Base-by-base conservation (phyloP, 2,888 invertebrate species). In the Phortica magna region DNA sequence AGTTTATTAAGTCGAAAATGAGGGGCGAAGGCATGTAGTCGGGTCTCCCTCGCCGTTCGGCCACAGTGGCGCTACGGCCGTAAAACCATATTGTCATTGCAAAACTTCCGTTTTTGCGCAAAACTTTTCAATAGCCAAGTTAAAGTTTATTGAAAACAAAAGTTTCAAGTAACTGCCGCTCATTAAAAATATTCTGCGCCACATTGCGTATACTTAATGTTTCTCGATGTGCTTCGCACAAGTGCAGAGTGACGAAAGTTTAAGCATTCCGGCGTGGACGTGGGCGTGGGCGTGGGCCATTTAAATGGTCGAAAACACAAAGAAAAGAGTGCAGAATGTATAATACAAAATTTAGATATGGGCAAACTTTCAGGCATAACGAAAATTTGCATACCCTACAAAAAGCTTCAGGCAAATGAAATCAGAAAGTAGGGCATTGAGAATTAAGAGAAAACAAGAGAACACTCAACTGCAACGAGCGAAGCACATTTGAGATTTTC, bases 81-180 rank as follows among this genome's bases (percentile, higher is more conserved):
- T 17, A 67, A 61, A 42, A 41, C 22, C 53, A 70, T 53, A 19
- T 70, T 70, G 70, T 70, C 70, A 70, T 70, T 70, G 53, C 22
- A 48, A 48, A 70, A 70, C 70, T 70, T 70, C 48, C 48, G 41
- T 42, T 48, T 43, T n/a, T 19, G n/a, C 7, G 10, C 14, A 59
- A 70, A 70, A 70, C 19, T 70, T 70, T 70, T 70, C 48, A 48
- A 48, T 22, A 53, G 70, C 22, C 19, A 70, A 70, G 70, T 53
- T 53, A 48, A 70, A 70, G 70, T 70, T 70, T 70, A 70, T 70
- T 70, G 70, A 70, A 70, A 70, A 70, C 70, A 70, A 70, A 70
- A 70, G 19, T 70, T 70, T 70, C 70, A 70, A 70, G 70, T 70
- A 70, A 70, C 70, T 70, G 70, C 48, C 70, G 70, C 70, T 70